Evolutionary conservation across 2,888 invertebrate genomes (phyloP).

Genomic region (Lasioglossum oenotherae): DNA sequence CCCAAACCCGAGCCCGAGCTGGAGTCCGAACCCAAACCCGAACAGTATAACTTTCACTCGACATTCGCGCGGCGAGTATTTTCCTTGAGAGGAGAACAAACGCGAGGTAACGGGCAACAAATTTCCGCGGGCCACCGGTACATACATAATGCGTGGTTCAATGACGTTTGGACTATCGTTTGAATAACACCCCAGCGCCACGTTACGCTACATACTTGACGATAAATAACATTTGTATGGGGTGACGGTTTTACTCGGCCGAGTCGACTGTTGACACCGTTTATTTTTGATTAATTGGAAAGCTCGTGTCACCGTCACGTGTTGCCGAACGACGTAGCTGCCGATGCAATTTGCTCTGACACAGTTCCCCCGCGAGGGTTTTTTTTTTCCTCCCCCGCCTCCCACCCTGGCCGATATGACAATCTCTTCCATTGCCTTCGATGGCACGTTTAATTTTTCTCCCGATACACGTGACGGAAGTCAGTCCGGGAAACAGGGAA

Average conservation of each 20-base stretch:
- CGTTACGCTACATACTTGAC: slow-evolving; percentile 61
- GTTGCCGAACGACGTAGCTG: slow-evolving; percentile 54
- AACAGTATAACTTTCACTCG: slow-evolving; percentile 36
- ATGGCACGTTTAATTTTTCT: slow-evolving; percentile 26
- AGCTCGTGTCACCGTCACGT: slow-evolving; percentile 68
- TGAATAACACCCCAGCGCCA: slow-evolving; percentile 59
- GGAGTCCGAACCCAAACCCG: background rate
- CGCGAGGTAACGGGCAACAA: slow-evolving; percentile 43
- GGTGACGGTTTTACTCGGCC: slow-evolving; percentile 60
- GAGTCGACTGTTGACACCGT: slow-evolving; percentile 65
- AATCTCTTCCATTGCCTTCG: slow-evolving; percentile 22
- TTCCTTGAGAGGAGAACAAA: slow-evolving; percentile 50
- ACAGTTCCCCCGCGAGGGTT: slow-evolving; percentile 47
- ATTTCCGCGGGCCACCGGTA: slow-evolving; percentile 40
- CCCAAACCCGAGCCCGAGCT: background rate
- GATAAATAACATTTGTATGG: slow-evolving; percentile 77
- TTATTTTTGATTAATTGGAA: slow-evolving; percentile 77
- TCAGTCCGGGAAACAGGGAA: background rate
- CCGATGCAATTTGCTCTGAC: slow-evolving; percentile 60
- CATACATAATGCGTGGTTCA: slow-evolving; percentile 54
- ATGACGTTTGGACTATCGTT: slow-evolving; percentile 66
- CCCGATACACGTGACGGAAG: slow-evolving; percentile 17
- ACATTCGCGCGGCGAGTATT: slow-evolving; percentile 27
- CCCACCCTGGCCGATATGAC: slow-evolving; percentile 11
- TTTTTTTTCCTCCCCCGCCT: slow-evolving; percentile 20